Conservation (phyloP, 1,140 invertebrate species). For the Eriosoma lanigerum region DNA sequence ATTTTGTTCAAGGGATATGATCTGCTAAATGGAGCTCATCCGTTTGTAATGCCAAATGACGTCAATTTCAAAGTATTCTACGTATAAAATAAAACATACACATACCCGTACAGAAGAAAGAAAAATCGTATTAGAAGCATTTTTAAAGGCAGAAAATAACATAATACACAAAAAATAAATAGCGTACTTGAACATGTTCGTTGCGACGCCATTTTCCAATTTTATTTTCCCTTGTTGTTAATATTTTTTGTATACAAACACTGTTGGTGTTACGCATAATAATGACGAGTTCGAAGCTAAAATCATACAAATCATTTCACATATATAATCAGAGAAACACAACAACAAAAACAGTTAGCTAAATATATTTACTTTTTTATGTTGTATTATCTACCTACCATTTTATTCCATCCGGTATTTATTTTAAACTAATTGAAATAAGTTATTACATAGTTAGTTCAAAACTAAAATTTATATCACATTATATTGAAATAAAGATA, state of each 20-base stretch:
- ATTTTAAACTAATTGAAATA: too few species aligned
- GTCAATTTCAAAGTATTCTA: not conserved
- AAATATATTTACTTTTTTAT: too few species aligned
- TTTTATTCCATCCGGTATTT: too few species aligned
- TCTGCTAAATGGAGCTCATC: not conserved
- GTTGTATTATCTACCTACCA: too few species aligned
- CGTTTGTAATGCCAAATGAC: not conserved
- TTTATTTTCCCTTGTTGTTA: not conserved
- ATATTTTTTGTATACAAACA: too few species aligned
- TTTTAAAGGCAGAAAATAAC: not conserved
- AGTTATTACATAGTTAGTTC: too few species aligned
- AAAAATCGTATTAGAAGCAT: not conserved
- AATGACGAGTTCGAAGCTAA: not conserved
- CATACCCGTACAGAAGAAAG: not conserved
- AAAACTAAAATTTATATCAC: too few species aligned
- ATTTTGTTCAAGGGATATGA: not conserved
- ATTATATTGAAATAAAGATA: too few species aligned
- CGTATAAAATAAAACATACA: not conserved
- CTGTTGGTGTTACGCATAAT: not conserved
- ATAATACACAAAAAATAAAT: not conserved
- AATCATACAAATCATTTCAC: not conserved
- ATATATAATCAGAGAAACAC: too few species aligned
- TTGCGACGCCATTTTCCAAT: not conserved
- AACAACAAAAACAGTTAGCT: too few species aligned
- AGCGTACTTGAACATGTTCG: too few species aligned